Conservation (phyloP, 2,113 vertebrate genomes). For the Rhineura floridana region DNA sequence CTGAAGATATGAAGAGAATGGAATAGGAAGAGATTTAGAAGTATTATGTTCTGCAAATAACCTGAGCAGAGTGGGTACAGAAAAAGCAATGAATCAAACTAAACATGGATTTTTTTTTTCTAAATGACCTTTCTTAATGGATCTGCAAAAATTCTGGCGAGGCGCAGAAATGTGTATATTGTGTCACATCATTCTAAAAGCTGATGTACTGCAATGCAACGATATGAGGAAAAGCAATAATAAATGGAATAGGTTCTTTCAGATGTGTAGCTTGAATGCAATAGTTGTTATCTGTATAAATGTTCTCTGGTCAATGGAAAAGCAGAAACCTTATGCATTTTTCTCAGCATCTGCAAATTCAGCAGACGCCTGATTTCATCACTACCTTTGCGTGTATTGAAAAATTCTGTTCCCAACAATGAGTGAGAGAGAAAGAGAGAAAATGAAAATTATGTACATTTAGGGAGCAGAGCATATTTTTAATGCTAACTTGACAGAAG, state of each 20-base stretch:
- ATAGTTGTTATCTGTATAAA: constrained; percentile 27
- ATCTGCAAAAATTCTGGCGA: constrained; percentile 45
- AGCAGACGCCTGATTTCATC: constrained; percentile 36
- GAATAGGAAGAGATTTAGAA: constrained; percentile 43
- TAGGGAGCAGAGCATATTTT: constrained; percentile 49
- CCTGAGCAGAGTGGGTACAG: constrained; percentile 19
- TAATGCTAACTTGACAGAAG: constrained; percentile 52
- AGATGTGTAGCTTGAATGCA: constrained; percentile 1
- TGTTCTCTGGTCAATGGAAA: constrained; percentile 35
- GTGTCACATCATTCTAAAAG: constrained; percentile 41
- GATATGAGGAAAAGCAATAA: constrained; percentile 27
- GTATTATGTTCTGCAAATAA: constrained; percentile 38
- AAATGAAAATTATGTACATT: constrained; percentile 49
- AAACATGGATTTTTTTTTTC: constrained; percentile 37
- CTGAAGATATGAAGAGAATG: not conserved
- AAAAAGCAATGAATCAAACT: constrained; percentile 53
- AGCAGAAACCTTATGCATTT: constrained; percentile 20
- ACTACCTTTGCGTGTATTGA: constrained; percentile 29
- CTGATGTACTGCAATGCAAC: constrained; percentile 18
- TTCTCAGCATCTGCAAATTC: constrained; percentile 47
- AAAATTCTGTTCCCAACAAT: constrained; percentile 23
- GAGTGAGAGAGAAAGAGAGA: constrained; percentile 21
- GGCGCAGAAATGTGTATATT: constrained; percentile 33
- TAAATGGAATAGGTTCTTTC: not conserved
- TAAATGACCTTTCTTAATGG: constrained; percentile 49